A percentile compares a stretch with the other conserved stretches of the same genome.
phyloP scores from a whole-genome alignment of 2,797 vertebrate species.

The Silurus aristotelis region DNA sequence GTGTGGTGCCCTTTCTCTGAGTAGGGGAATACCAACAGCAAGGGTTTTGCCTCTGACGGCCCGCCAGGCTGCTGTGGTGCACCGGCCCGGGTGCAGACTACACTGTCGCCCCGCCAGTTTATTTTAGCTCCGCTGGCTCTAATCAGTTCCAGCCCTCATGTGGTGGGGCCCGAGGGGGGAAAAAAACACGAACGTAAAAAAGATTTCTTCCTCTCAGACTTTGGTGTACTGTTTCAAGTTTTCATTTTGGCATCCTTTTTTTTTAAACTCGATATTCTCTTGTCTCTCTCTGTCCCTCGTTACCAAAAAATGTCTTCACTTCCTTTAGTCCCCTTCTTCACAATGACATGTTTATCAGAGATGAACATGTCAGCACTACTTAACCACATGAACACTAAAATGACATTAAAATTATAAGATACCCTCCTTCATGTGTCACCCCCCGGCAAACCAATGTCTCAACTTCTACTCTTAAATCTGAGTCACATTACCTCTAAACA shows the following conservation, averaged over 20 bases:
- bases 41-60: slow-evolving; percentile 33
- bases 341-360: not conserved
- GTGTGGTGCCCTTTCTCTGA: slow-evolving; percentile 43
- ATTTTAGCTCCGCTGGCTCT: slow-evolving; percentile 57
- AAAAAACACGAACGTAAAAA: slow-evolving; percentile 27
- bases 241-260: not conserved
- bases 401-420: not conserved
- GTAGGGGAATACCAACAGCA: slow-evolving; percentile 50
- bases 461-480: not conserved
- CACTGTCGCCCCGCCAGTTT: slow-evolving; percentile 47
- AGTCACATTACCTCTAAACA: not conserved
- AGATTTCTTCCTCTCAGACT: slow-evolving; percentile 40
- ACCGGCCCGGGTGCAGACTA: slow-evolving; percentile 43
- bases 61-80: slow-evolving; percentile 51
- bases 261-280: not conserved
- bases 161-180: slow-evolving; percentile 33
- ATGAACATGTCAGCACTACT: slow-evolving; percentile 2
- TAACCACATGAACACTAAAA: slow-evolving; percentile 5
- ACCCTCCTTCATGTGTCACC: not conserved
- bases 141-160: slow-evolving; percentile 59
- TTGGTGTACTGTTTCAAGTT: slow-evolving; percentile 40
- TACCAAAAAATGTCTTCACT: not conserved
- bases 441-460: no score
- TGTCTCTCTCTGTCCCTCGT: slow-evolving; percentile 26
- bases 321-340: not conserved